phyloP scores from a whole-genome alignment of 2,888 invertebrate genomes.

The Morpho helenor region DNA sequence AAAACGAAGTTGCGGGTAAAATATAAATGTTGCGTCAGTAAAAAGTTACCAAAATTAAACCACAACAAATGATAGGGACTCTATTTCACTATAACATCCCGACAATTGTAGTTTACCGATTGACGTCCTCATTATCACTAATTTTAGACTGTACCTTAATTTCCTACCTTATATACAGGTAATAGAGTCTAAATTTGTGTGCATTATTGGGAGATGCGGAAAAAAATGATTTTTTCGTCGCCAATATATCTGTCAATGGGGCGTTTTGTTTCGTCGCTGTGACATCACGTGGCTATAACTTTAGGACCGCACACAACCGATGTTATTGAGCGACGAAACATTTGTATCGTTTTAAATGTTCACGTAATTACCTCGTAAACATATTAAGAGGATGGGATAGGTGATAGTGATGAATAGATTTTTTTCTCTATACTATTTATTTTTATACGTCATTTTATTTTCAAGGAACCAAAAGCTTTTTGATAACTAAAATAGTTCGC shows the following conservation, averaged over 20 bases:
- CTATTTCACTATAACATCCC: constrained; percentile 5
- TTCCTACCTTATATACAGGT: neutral
- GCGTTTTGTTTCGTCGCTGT: constrained; percentile 63
- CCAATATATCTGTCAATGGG: constrained; percentile 73
- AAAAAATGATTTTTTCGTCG: constrained; percentile 40
- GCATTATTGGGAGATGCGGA: neutral
- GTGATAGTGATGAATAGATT: constrained; percentile 2
- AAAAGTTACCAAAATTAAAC: too few species aligned
- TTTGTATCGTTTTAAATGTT: constrained; percentile 60
- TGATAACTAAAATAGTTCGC: too few species aligned
- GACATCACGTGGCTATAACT: constrained; percentile 65
- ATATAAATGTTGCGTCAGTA: too few species aligned
- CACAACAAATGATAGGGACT: neutral
- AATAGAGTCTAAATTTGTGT: constrained; percentile 6
- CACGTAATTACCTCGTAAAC: constrained; percentile 57
- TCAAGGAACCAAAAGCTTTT: too few species aligned
- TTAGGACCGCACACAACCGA: constrained; percentile 62
- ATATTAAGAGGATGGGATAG: constrained; percentile 41
- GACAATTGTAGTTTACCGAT: constrained; percentile 11
- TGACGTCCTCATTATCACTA: constrained; percentile 1
- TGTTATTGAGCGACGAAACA: constrained; percentile 62
- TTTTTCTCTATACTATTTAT: neutral
- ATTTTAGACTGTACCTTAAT: neutral
- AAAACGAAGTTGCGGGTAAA: too few species aligned
- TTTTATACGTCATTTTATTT: too few species aligned